Conservation (phyloP, 2,113 vertebrate genomes). For the Riparia riparia region DNA sequence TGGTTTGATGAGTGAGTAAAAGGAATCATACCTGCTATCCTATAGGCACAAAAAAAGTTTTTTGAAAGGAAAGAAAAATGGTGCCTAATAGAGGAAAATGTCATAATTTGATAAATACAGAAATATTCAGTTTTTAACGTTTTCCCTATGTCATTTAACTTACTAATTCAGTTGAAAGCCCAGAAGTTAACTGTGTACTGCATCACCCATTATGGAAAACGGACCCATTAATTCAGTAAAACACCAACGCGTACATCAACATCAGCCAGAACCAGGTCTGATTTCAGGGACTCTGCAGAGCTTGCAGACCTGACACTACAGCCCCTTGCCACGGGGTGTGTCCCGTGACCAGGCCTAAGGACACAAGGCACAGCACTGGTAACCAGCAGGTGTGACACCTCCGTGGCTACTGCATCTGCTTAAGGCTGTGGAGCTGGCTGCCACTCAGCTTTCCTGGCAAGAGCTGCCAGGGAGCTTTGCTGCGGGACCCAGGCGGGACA, state of each 20-base stretch:
- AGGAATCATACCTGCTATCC: not conserved
- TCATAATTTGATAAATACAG: not conserved
- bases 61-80: not conserved
- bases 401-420: not conserved
- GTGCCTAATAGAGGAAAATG: not conserved
- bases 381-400: not conserved
- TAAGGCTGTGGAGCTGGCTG: not conserved
- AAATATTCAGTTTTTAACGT: not conserved
- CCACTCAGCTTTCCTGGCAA: not conserved
- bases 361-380: not conserved
- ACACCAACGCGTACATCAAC: fast-evolving
- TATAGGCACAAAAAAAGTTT: not conserved
- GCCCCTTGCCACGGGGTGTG: fast-evolving
- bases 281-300: not conserved
- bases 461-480: not conserved
- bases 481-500: not conserved
- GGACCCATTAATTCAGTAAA: not conserved
- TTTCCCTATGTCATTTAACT: not conserved
- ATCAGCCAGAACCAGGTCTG: not conserved
- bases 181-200: not conserved
- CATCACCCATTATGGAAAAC: fast-evolving
- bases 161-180: not conserved
- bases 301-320: not conserved
- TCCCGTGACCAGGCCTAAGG: not conserved
- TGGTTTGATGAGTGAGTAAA: not conserved